phyloP scores from a whole-genome alignment of 2,797 vertebrate species.

The Distichodus sexfasciatus region DNA sequence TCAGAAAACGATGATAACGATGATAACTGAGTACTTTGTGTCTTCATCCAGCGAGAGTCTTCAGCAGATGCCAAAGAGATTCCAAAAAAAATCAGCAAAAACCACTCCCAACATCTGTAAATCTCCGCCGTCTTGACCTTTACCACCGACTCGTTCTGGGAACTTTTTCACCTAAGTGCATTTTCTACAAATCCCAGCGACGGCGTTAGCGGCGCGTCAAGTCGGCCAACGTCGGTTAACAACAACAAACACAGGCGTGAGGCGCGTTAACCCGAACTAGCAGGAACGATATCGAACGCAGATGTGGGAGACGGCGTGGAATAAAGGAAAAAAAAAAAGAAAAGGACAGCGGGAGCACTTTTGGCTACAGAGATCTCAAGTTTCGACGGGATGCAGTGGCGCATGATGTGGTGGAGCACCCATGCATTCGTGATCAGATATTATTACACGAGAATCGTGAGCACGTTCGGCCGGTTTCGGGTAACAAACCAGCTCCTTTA shows the following conservation, averaged over 20 bases:
- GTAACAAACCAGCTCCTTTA: constrained; percentile 44
- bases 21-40: too few species aligned
- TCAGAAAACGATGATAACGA: too few species aligned
- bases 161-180: constrained; percentile 19
- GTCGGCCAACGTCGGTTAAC: constrained; percentile 42
- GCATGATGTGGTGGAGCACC: background rate
- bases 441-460: constrained; percentile 46
- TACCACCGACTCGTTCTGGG: constrained; percentile 28
- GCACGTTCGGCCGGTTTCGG: constrained; percentile 38
- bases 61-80: constrained; percentile 21
- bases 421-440: constrained; percentile 49
- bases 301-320: constrained; percentile 25
- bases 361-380: constrained; percentile 25
- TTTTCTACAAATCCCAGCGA: constrained; percentile 44
- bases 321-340: too few species aligned
- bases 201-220: constrained; percentile 38
- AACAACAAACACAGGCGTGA: constrained; percentile 46
- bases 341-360: background rate
- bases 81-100: too few species aligned
- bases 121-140: constrained; percentile 6
- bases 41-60: constrained; percentile 1
- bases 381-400: constrained; percentile 12
- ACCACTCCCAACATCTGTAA: constrained; percentile 17
- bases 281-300: constrained; percentile 32
- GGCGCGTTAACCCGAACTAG: constrained; percentile 30